Base-by-base conservation (phyloP, 2,888 invertebrate genomes). In the Neoaliturus tenellus region DNA sequence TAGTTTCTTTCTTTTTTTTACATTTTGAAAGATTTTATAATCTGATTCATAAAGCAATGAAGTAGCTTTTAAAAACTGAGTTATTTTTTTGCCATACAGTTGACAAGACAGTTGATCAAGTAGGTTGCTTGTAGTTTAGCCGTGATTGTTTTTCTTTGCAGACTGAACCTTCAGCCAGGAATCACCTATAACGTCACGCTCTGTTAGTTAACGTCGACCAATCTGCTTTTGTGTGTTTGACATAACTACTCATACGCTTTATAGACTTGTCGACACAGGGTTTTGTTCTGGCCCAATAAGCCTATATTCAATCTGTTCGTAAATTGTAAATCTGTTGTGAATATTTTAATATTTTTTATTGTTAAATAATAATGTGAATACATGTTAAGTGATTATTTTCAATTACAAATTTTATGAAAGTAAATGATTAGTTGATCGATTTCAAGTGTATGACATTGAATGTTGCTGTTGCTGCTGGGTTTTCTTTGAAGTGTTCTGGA, bases 121-220 rank as follows among this genome's bases (percentile, higher is more conserved):
- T 33, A 28, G 33, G n/a, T 62, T 31, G 31, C 62, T 62, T 14
- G 62, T 31, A 28, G 62, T 31, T 28, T 20, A 78, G 78, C 78
- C 4, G 55, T 55, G 78, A 33, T 31, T 55, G n/a, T 78, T 48
- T 78, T 28, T 78, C 78, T 14, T 78, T 78, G n/a, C 78, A 78
- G 78, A 78, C 44, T 20, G 55, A 48, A 1, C 55, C 35, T 23
- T 55, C 78, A 23, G n/a, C 78, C 4, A 78, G 78, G 48, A 78
- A 48, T 10, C 78, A 55, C 23, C 55, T 78, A 35, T 78, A 78
- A 78, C 78, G 33, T 28, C 44, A 48, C 48, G 75, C 75, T 48
- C 41, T 48, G 75, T 44, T 35, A 44, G 48, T 28, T 8, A 48
- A 14, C 3, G 17, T 23, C 44, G 75, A 75, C 75, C 75, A 75